phyloP scores from a whole-genome alignment of 2,888 invertebrate species.

The Caenorhabditis parvicauda region DNA sequence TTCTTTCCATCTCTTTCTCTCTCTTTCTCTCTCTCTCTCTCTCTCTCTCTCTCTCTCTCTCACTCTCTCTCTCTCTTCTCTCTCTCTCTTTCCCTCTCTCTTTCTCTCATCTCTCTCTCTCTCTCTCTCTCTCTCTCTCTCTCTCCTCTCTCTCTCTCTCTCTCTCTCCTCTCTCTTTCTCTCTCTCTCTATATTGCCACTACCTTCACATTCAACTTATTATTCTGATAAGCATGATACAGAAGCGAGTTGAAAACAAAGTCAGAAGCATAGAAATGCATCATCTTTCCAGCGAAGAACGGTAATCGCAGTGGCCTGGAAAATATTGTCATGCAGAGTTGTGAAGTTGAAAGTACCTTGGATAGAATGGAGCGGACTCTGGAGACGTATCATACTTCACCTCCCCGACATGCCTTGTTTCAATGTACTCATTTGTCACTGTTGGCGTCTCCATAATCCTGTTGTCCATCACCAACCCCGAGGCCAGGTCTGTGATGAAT shows the following conservation, averaged over 20 bases:
- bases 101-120: too few species aligned
- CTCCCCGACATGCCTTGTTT: constrained; percentile 54
- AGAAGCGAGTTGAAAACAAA: constrained; percentile 56
- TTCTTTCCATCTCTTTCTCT: too few species aligned
- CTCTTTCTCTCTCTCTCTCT: too few species aligned
- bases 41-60: too few species aligned
- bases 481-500: constrained; percentile 50
- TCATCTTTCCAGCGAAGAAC: constrained; percentile 39
- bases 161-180: too few species aligned
- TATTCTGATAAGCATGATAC: constrained; percentile 57
- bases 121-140: too few species aligned
- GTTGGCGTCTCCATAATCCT: constrained; percentile 50
- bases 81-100: too few species aligned
- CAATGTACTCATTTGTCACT: constrained; percentile 56
- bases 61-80: too few species aligned
- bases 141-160: too few species aligned
- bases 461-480: constrained; percentile 55
- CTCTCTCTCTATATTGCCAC: too few species aligned
- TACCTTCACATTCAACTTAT: constrained; percentile 52
- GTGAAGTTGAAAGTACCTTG: too few species aligned
- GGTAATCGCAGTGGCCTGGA: constrained; percentile 36
- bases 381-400: constrained; percentile 1
- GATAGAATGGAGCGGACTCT: constrained; percentile 53
- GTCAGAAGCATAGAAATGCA: constrained; percentile 58
- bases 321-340: too few species aligned